Base-by-base conservation (phyloP, 2,797 vertebrate genomes). In the Apogon talboti region DNA sequence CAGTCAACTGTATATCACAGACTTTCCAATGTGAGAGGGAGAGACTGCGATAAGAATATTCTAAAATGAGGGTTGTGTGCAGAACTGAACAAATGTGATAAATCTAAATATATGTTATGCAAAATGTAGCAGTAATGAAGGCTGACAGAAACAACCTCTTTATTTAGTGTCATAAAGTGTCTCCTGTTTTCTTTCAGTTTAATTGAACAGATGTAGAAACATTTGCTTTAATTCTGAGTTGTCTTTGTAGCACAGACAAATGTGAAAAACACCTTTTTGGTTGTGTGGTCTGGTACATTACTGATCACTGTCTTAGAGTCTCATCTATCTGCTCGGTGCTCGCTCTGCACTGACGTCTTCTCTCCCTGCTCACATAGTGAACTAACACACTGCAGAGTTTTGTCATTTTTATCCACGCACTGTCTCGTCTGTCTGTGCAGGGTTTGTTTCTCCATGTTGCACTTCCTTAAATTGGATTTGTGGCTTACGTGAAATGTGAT, bases 261-360 rank as follows among this genome's bases (percentile, higher is more conserved):
- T 71, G 43, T 52, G 47, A 55, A 78, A 63, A 53, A 56, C 53
- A 65, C 48, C 43, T 70, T 51, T 64, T 48, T 61, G 49, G 18
- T 41, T 40, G 48, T 52, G 40, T 66, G 33, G 61, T 78, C 35
- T 43, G 9, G 16, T 14, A 11, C 48, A 47, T 76, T 33, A 53
- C 48, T 68, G 51, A 61, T 73, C 64, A 42, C 40, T 35, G 42
- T 72, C 60, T 49, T 60, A 1, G 11, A 12, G 35, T 74, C 42
- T 40, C 40, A 42, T 74, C 7, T 10, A 21, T 42, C 65, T 42
- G 46, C 49, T 45, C 71, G 41, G 15, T 37, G 24, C 70, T 66
- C 55, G 54, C 40, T 60, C 60, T 42, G 35, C 67, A 50, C 13
- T 21, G 18, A 53, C 54, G 35, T 38, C 14, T 9, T 53, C 45